Conservation (phyloP, 1,140 invertebrate species). For the Coelopa frigida region DNA sequence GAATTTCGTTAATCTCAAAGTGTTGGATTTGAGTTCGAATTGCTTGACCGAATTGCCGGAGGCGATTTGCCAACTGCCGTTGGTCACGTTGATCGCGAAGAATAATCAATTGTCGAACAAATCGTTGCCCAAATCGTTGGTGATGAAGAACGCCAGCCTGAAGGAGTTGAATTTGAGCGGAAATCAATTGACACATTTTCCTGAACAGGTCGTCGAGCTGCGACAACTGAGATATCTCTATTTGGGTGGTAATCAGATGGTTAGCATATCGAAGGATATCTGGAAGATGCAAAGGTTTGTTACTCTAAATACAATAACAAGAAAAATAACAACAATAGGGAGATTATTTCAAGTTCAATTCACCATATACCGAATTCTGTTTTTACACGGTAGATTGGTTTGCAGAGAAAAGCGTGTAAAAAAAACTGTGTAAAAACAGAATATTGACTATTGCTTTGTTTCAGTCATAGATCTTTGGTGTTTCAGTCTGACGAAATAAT, state of each 20-base stretch:
- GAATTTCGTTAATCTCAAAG: conserved; percentile 60
- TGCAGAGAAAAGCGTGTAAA: too few relatives aligned
- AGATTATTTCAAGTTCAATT: too few relatives aligned
- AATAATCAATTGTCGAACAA: conserved; percentile 79
- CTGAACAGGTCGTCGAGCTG: conserved; percentile 78
- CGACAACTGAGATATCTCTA: conserved; percentile 73
- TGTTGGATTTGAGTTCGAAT: conserved; percentile 84
- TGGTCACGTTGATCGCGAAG: conserved; percentile 71
- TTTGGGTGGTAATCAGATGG: conserved; percentile 80
- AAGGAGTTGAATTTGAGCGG: conserved; percentile 88
- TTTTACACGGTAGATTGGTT: too few relatives aligned
- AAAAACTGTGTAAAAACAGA: too few relatives aligned
- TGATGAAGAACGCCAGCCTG: conserved; percentile 47
- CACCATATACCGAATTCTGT: too few relatives aligned
- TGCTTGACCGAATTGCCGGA: conserved; percentile 68
- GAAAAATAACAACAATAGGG: background rate
- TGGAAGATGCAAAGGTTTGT: conserved; percentile 68
- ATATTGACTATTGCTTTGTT: background rate
- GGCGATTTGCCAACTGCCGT: conserved; percentile 56
- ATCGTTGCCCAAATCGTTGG: conserved; percentile 78
- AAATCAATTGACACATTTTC: conserved; percentile 77
- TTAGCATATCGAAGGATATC: conserved; percentile 72
- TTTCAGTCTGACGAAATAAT: too few relatives aligned
- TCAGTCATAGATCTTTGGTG: too few relatives aligned
- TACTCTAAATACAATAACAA: background rate